Base-by-base conservation (phyloP, 2,888 invertebrate species). In the Parnassius apollo region DNA sequence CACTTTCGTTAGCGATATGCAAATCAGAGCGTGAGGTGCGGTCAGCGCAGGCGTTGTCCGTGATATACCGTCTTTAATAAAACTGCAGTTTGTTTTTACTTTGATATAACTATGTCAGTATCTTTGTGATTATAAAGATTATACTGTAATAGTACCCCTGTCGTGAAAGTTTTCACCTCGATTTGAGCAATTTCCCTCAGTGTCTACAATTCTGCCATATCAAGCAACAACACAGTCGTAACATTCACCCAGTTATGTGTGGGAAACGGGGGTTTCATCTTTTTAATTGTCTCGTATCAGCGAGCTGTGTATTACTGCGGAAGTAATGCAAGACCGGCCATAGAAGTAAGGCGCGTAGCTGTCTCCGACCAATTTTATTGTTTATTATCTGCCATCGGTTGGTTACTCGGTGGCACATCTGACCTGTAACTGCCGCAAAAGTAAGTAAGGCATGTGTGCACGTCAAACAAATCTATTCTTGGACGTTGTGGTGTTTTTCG, bases 321-420 rank as follows among this genome's bases (percentile, higher is more conserved):
- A 82, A 75, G 83, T 81, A 82, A 81, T 83, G 81, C 85, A 80
- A 80, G 78, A 70, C 78, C 78, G 78, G 79, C 77, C 76, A 75
- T 78, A 85, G 77, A 88, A 88, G 89, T 89, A 86, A 88, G 87
- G 82, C 89, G 86, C 70, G 83, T 89, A 88, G 88, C 89, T 89
- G 89, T 89, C 88, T 88, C 83, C 78, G 83, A 76, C 75, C 85
- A 88, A 86, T 89, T 88, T 88, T 72, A 80, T 83, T 80, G 82
- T 83, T 89, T 86, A 89, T 89, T 86, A 88, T 83, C 76, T 85
- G 78, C 80, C 77, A 82, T 77, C 79, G 80, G 77, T 77, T 83
- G 80, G 78, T 78, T 81, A 75, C 77, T 74, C 75, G 76, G 64
- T 75, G 78, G 78, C 85, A 82, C 85, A 85, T 83, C 79, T 86